A percentile compares a stretch with the other conserved stretches of the same genome.
Evolutionary conservation across 2,888 invertebrate species (phyloP).

Genomic region (Brachycybe producta): DNA sequence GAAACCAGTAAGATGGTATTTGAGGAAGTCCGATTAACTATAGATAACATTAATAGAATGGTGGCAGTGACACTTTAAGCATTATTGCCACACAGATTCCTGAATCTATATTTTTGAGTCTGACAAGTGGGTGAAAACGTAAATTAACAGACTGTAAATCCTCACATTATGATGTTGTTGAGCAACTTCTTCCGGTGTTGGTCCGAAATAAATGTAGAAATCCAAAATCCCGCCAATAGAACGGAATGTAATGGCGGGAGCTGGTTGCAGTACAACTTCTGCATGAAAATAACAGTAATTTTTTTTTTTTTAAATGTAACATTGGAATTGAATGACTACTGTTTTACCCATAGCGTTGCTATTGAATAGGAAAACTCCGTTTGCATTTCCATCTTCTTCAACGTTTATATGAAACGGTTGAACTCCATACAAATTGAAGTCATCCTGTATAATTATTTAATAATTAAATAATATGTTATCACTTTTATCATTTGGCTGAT

Average conservation of each 20-base stretch:
- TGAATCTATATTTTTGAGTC: not conserved
- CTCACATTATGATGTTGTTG: slow-evolving; percentile 46
- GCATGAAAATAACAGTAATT: slow-evolving; percentile 23
- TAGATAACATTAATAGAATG: not conserved
- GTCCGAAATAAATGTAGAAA: slow-evolving; percentile 63
- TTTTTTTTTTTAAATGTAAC: not conserved
- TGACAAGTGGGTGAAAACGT: not conserved
- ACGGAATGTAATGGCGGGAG: slow-evolving; percentile 67
- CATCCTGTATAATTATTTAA: slow-evolving; percentile 3
- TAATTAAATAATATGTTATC: not conserved
- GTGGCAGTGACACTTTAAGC: not conserved
- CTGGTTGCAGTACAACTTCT: slow-evolving; percentile 70
- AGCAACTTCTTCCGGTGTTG: slow-evolving; percentile 50
- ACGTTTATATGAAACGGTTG: slow-evolving; percentile 19
- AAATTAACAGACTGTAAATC: not conserved
- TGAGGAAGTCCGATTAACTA: slow-evolving; percentile 56
- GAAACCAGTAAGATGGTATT: slow-evolving; percentile 75
- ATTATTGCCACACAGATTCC: not conserved
- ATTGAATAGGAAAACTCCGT: slow-evolving; percentile 19
- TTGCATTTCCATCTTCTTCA: slow-evolving; percentile 15
- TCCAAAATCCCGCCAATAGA: slow-evolving; percentile 69
- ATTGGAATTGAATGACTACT: not conserved
- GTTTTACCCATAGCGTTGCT: slow-evolving; percentile 18
- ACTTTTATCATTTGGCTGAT: not conserved
- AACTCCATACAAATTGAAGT: slow-evolving; percentile 15